Evolutionary conservation across 2,888 invertebrate species (phyloP).

Genomic region (Desoria tigrina): DNA sequence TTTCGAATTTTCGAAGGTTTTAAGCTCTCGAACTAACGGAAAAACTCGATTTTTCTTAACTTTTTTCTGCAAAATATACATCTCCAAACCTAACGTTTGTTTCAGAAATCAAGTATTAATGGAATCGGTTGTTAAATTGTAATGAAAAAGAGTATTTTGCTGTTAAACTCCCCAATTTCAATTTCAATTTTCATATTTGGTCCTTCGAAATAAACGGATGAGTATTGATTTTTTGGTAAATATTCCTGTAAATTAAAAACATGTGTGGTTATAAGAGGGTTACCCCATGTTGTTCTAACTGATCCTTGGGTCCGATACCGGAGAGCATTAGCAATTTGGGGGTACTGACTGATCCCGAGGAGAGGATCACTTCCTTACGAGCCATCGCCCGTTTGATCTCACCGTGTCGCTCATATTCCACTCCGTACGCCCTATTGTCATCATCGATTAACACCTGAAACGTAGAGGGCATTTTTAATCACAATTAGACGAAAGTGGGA

Average conservation of each 20-base stretch:
- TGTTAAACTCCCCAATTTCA: too few relatives aligned
- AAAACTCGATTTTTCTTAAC: too few relatives aligned
- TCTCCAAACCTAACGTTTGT: too few relatives aligned
- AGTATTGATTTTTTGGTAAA: background rate
- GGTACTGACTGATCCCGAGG: slow-evolving; percentile 8
- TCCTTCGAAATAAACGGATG: background rate
- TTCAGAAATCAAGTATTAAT: too few relatives aligned
- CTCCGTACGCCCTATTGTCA: slow-evolving; percentile 15
- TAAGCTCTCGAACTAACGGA: too few relatives aligned
- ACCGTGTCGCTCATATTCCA: slow-evolving; percentile 28
- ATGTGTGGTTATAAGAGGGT: background rate
- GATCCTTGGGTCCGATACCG: slow-evolving; percentile 9
- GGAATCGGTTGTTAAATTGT: too few relatives aligned
- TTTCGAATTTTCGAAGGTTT: too few relatives aligned
- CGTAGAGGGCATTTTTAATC: background rate
- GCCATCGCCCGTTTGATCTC: slow-evolving; percentile 15
- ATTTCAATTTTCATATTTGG: too few relatives aligned
- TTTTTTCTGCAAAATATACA: too few relatives aligned
- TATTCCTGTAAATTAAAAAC: background rate
- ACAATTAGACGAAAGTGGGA: too few relatives aligned
- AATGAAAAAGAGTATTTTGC: too few relatives aligned
- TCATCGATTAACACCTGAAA: slow-evolving; percentile 15
- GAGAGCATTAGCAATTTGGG: background rate
- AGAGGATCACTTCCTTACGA: slow-evolving; percentile 22
- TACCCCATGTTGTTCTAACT: background rate